Conservation (phyloP, 2,888 invertebrate genomes). For the Hypolimnas misippus region DNA sequence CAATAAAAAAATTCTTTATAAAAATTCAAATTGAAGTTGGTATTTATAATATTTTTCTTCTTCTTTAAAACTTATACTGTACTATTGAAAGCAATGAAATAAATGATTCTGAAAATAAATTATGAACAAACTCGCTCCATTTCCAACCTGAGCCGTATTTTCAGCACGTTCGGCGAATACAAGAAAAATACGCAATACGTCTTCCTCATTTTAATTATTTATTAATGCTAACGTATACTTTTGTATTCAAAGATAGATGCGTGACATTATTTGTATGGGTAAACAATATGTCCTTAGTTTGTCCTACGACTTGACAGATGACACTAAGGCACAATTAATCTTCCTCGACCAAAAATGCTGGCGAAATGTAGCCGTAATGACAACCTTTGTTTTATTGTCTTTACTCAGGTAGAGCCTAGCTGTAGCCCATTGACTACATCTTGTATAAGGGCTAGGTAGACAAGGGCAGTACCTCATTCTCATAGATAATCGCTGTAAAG, state of each 20-base stretch:
- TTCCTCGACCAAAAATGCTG: conserved; percentile 80
- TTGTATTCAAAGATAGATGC: conserved; percentile 8
- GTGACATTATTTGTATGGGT: conserved; percentile 32
- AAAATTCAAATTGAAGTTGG: no score
- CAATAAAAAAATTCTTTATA: no score
- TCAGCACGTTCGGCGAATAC: conserved; percentile 44
- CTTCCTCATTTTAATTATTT: conserved; percentile 11
- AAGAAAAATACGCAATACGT: conserved; percentile 26
- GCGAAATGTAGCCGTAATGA: conserved; percentile 55
- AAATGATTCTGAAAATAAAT: conserved; percentile 67
- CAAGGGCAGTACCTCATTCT: not conserved
- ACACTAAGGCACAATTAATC: conserved; percentile 79
- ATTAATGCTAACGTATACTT: conserved; percentile 11
- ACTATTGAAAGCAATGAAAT: conserved; percentile 69
- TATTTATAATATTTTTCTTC: not conserved
- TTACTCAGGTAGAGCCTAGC: no score
- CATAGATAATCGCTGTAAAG: no score
- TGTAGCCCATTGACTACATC: no score
- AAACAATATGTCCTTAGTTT: conserved; percentile 64
- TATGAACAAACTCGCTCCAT: conserved; percentile 57
- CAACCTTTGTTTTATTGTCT: conserved; percentile 56
- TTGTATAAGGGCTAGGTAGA: not conserved
- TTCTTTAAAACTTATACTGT: conserved; percentile 54
- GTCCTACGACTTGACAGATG: conserved; percentile 75
- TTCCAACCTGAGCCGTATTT: conserved; percentile 45